phyloP scores from a whole-genome alignment of 2,113 vertebrate genomes.

The Vanacampus margaritifer region DNA sequence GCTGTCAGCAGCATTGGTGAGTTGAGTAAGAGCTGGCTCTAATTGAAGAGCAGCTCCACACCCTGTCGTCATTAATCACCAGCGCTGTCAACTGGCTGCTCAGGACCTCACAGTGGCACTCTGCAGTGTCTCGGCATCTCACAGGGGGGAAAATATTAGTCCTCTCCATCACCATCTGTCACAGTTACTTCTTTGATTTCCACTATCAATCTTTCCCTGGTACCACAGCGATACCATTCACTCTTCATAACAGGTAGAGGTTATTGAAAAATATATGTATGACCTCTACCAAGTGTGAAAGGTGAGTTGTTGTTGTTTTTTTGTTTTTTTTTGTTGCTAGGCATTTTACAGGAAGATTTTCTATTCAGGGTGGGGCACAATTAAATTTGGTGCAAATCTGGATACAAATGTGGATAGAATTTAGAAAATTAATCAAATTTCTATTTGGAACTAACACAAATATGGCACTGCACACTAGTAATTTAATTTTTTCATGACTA shows the following conservation, averaged over 20 bases:
- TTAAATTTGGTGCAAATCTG: background rate
- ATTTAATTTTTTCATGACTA: too few relatives aligned
- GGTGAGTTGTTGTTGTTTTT: background rate
- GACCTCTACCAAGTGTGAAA: background rate
- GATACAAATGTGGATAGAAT: background rate
- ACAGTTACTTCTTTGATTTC: conserved; percentile 23
- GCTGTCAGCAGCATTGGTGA: conserved; percentile 62
- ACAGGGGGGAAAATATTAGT: conserved; percentile 54
- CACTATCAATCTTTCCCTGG: conserved; percentile 8
- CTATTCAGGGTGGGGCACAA: background rate
- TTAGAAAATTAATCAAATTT: background rate
- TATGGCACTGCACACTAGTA: too few relatives aligned
- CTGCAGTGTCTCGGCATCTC: conserved; percentile 42
- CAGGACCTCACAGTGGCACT: conserved; percentile 68
- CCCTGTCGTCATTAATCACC: conserved; percentile 80
- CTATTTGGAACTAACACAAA: background rate
- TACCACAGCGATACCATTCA: background rate
- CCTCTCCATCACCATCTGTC: conserved; percentile 47
- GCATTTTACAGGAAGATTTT: background rate
- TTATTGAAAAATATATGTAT: background rate
- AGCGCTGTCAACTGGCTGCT: conserved; percentile 71
- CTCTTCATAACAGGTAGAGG: background rate
- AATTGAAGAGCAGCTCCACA: conserved; percentile 78
- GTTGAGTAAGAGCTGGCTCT: conserved; percentile 67
- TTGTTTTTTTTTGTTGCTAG: background rate